Conservation (phyloP, 2,888 invertebrate species). For the Drepanosiphum platanoidis region DNA sequence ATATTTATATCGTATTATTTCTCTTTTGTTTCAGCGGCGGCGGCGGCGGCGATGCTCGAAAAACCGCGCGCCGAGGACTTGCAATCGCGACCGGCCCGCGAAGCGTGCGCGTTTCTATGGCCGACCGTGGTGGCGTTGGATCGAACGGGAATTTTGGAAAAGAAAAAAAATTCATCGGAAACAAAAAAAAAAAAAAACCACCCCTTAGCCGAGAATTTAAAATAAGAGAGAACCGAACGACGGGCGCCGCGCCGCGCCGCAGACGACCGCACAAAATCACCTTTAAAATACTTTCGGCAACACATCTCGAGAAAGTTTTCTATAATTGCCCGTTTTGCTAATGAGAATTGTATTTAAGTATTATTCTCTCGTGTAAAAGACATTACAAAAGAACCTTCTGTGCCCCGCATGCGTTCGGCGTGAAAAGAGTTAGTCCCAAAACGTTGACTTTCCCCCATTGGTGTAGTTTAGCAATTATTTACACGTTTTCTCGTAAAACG, state of each 20-base stretch:
- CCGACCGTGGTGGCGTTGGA: too few species aligned
- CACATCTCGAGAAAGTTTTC: not conserved
- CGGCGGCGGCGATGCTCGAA: too few species aligned
- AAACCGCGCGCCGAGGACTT: too few species aligned
- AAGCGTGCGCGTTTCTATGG: not conserved
- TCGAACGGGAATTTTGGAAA: not conserved
- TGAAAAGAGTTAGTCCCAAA: not conserved
- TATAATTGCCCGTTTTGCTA: not conserved
- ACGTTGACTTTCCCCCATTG: not conserved
- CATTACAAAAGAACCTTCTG: slow-evolving; percentile 21
- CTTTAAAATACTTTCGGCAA: slow-evolving; percentile 15
- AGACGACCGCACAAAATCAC: not conserved
- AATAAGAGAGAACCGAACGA: not conserved
- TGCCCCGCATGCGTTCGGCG: not conserved
- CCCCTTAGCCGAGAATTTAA: not conserved
- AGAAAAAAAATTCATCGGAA: not conserved
- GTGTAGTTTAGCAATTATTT: not conserved
- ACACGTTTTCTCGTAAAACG: too few species aligned
- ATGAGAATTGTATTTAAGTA: slow-evolving; percentile 22
- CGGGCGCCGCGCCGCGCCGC: too few species aligned
- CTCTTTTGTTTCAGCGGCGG: too few species aligned
- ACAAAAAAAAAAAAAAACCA: not conserved
- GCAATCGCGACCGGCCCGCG: not conserved
- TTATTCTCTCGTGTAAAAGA: not conserved
- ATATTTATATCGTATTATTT: too few species aligned